A percentile compares a stretch with the other conserved stretches of the same genome.
phyloP scores from a whole-genome alignment of 1,140 invertebrate species.

The Alviniconcha marisindica region DNA sequence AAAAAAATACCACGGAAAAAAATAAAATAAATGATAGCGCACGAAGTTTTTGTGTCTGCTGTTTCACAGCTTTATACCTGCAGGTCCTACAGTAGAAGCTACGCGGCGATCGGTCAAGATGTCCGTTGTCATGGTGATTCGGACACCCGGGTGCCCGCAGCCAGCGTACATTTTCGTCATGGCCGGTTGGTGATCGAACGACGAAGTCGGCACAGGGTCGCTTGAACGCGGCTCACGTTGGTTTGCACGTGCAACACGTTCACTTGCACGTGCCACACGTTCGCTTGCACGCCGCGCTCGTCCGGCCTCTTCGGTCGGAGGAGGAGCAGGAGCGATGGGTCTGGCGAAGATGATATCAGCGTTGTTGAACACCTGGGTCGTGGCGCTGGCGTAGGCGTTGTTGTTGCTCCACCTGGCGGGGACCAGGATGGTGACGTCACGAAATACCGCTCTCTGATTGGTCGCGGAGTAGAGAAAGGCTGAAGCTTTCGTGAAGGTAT shows the following conservation, averaged over 20 bases:
- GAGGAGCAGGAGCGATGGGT: neutral
- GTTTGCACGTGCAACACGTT: too few relatives aligned
- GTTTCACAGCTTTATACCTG: too few relatives aligned
- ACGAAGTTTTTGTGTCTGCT: too few relatives aligned
- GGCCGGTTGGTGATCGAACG: neutral
- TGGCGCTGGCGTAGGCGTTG: constrained; percentile 38
- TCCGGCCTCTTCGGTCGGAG: neutral
- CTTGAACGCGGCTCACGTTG: too few relatives aligned
- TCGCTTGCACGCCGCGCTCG: too few relatives aligned
- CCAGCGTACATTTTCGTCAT: constrained; percentile 58
- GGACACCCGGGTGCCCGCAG: constrained; percentile 69
- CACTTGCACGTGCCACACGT: too few relatives aligned
- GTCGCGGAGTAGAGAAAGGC: constrained; percentile 66
- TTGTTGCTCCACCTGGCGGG: constrained; percentile 66
- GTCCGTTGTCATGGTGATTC: constrained; percentile 67
- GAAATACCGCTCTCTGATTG: constrained; percentile 67
- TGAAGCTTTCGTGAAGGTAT: constrained; percentile 60
- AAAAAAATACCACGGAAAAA: too few relatives aligned
- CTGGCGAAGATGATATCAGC: constrained; percentile 56
- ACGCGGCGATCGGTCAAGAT: constrained; percentile 49
- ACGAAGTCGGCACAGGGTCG: neutral
- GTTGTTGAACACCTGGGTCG: constrained; percentile 49
- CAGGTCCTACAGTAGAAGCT: constrained; percentile 18
- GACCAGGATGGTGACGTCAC: constrained; percentile 71
- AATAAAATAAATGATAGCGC: too few relatives aligned